phyloP scores from a whole-genome alignment of 2,888 invertebrate genomes.

The Metacarcinus magister region DNA sequence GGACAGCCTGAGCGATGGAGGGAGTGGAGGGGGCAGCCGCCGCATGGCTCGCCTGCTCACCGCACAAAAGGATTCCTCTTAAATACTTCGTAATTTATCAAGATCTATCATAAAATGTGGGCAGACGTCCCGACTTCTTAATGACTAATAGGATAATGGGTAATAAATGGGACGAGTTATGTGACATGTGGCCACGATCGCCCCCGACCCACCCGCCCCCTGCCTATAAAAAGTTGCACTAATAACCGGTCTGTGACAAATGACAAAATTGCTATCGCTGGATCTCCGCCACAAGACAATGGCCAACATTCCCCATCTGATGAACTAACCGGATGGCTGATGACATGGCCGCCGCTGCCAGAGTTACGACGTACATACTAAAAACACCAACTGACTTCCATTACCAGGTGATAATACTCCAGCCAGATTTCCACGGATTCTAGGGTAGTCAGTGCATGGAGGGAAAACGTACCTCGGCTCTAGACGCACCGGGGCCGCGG shows the following conservation, averaged over 20 bases:
- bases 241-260: conserved; percentile 80
- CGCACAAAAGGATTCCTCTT: conserved; percentile 74
- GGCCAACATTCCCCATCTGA: conserved; percentile 79
- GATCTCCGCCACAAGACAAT: conserved; percentile 77
- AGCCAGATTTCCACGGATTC: background rate
- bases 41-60: background rate
- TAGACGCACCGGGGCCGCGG: background rate
- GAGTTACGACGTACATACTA: conserved; percentile 73
- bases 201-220: conserved; percentile 53
- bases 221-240: conserved; percentile 76
- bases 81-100: conserved; percentile 73
- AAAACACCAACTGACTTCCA: conserved; percentile 51
- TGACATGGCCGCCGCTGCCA: conserved; percentile 75
- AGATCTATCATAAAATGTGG: conserved; percentile 71
- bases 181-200: conserved; percentile 73
- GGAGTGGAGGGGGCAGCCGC: background rate
- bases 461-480: background rate
- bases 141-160: conserved; percentile 78
- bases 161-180: conserved; percentile 75
- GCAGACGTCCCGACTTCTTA: conserved; percentile 71
- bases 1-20: conserved; percentile 71
- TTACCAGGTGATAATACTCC: conserved; percentile 73
- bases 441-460: background rate
- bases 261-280: conserved; percentile 78
- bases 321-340: conserved; percentile 79